A percentile compares a stretch with the other conserved stretches of the same genome.
Evolutionary conservation across 2,797 vertebrate species (phyloP).

Genomic region (Scolopax rusticola): DNA sequence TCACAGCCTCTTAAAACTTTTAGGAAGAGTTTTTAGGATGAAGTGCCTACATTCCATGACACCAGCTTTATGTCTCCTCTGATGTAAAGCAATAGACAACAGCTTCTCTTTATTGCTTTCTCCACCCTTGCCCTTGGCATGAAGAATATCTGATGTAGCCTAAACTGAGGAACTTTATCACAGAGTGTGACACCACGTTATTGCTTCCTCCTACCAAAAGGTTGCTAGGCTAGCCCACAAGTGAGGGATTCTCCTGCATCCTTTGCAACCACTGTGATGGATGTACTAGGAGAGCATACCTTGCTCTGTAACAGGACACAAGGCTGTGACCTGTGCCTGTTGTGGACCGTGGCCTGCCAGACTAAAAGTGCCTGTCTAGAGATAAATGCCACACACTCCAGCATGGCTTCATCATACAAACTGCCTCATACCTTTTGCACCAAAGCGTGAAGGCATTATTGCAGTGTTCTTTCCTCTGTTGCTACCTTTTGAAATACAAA

Average conservation of each 20-base stretch:
- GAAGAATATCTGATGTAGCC: background rate
- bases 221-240: background rate
- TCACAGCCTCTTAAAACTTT: background rate
- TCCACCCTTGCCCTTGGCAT: fast-evolving
- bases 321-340: background rate
- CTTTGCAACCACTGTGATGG: fast-evolving
- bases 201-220: background rate
- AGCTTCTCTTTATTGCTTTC: background rate
- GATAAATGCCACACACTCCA: background rate
- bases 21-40: background rate
- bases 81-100: fast-evolving
- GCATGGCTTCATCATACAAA: background rate
- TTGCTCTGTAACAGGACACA: background rate
- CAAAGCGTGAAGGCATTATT: background rate
- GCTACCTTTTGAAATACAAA: background rate
- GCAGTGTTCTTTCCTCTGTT: background rate
- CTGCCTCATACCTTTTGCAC: background rate
- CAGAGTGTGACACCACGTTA: fast-evolving
- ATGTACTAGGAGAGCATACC: background rate
- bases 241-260: background rate
- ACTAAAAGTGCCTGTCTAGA: background rate
- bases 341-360: background rate
- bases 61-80: background rate
- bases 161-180: background rate
- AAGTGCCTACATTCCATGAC: background rate